A percentile compares a stretch with the other conserved stretches of the same genome.
These are phyloP conservation scores for Dendroctonus valens DNA, from an alignment of 1,140 invertebrate genomes.

Conservation along the genomic window DNA sequence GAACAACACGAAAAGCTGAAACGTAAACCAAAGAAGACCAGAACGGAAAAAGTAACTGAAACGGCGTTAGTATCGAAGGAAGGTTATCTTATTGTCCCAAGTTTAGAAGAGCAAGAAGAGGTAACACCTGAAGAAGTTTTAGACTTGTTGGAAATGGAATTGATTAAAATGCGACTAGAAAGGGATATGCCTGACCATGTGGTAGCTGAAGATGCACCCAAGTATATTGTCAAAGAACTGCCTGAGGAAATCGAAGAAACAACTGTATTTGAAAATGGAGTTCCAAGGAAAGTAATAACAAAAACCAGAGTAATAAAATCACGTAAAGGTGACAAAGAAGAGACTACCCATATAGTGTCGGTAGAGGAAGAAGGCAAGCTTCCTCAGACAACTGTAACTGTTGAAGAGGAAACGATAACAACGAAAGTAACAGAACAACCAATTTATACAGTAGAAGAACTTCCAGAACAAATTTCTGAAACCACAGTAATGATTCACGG, in stretches of 20 bases:
- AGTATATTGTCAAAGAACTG: conserved; percentile 40
- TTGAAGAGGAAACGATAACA: conserved; percentile 50
- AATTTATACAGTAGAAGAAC: conserved; percentile 40
- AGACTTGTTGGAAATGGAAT: conserved; percentile 40
- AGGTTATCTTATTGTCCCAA: conserved; percentile 34
- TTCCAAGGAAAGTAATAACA: conserved; percentile 40
- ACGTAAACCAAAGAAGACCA: conserved; percentile 38
- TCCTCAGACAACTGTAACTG: conserved; percentile 45
- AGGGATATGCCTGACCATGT: conserved; percentile 33
- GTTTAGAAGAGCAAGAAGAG: conserved; percentile 37
- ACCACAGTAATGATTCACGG: conserved; percentile 36
- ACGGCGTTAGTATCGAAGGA: conserved; percentile 36
- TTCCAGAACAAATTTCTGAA: conserved; percentile 45
- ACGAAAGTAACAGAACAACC: conserved; percentile 42
- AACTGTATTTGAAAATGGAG: conserved; percentile 42
- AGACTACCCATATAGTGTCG: conserved; percentile 45
- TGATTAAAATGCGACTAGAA: conserved; percentile 26
- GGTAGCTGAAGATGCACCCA: conserved; percentile 21
- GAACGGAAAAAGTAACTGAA: conserved; percentile 32
- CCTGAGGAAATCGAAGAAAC: conserved; percentile 49
- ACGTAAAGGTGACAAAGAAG: conserved; percentile 41
- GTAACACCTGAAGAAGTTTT: conserved; percentile 21
- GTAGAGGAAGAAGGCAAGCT: conserved; percentile 46
- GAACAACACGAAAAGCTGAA: conserved; percentile 1
- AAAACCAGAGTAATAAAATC: conserved; percentile 43